Conservation (phyloP, 2,113 vertebrate genomes). For the Typhlomys cinereus region DNA sequence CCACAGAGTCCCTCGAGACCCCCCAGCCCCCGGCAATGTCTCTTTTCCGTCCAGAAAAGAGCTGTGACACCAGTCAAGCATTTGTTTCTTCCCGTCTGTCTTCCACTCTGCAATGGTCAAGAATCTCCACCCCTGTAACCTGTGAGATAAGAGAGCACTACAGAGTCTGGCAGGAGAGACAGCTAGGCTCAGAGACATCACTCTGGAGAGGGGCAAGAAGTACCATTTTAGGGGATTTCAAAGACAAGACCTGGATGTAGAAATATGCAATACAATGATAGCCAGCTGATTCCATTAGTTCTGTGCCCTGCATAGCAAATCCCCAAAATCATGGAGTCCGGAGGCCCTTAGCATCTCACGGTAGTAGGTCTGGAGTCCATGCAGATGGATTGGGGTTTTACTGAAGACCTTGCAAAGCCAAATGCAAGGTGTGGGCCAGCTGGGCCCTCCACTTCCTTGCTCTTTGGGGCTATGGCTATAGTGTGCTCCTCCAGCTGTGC, state of each 20-base stretch:
- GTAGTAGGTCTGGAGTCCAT: not conserved
- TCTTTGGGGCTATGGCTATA: not conserved
- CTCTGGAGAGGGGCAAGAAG: not conserved
- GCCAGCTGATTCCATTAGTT: not conserved
- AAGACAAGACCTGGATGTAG: constrained; percentile 36
- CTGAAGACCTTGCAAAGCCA: not conserved
- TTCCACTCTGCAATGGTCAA: not conserved
- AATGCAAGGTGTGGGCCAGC: not conserved
- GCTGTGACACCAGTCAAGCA: not conserved
- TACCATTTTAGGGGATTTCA: not conserved
- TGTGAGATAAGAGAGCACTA: not conserved
- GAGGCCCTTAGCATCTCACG: not conserved
- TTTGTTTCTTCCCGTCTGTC: not conserved
- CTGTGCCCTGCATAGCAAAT: not conserved
- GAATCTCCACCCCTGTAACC: not conserved
- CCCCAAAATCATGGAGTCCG: not conserved
- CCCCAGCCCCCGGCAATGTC: not conserved
- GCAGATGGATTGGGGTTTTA: not conserved
- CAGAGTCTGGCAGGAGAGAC: not conserved
- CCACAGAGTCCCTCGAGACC: not conserved
- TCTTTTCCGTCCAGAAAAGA: not conserved
- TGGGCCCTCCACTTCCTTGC: not conserved
- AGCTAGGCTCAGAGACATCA: not conserved
- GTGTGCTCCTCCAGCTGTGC: not conserved
- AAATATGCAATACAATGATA: constrained; percentile 12